Conservation (phyloP, 2,888 invertebrate species). For the Dasysyrphus tricinctus region DNA sequence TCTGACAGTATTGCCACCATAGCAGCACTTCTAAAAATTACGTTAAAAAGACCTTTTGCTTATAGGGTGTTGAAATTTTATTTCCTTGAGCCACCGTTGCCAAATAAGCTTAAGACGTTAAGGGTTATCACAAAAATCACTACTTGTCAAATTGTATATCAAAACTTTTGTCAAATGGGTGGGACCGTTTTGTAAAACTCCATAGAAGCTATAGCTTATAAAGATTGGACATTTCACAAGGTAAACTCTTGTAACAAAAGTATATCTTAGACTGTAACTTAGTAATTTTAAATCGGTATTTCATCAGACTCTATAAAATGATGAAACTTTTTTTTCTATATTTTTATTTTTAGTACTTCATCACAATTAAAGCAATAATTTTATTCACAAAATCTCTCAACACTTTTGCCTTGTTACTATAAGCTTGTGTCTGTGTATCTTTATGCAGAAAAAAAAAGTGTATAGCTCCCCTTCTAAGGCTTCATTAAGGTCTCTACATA, state of each 20-base stretch:
- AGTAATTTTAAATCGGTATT: slow-evolving; percentile 5
- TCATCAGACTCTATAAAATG: not conserved
- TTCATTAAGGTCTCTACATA: slow-evolving; percentile 3
- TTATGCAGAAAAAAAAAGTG: not conserved
- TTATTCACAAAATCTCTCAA: slow-evolving; percentile 27
- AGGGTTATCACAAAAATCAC: not conserved
- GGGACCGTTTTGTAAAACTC: too few species aligned
- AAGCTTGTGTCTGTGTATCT: not conserved
- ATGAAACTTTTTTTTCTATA: not conserved
- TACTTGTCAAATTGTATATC: not conserved
- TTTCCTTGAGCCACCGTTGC: too few species aligned
- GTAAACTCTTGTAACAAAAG: not conserved
- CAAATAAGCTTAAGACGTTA: not conserved
- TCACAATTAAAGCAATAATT: slow-evolving; percentile 22
- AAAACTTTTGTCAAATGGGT: not conserved
- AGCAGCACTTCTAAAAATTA: too few species aligned
- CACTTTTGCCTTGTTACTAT: slow-evolving; percentile 1
- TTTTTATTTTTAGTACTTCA: not conserved
- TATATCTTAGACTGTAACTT: not conserved
- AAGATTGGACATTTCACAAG: not conserved
- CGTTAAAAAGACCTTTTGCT: too few species aligned
- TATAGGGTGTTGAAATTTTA: too few species aligned
- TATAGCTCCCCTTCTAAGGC: slow-evolving; percentile 20
- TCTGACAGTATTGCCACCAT: too few species aligned
- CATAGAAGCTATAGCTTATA: not conserved